Base-by-base conservation (phyloP, 2,797 vertebrate genomes). In the Pygocentrus nattereri region DNA sequence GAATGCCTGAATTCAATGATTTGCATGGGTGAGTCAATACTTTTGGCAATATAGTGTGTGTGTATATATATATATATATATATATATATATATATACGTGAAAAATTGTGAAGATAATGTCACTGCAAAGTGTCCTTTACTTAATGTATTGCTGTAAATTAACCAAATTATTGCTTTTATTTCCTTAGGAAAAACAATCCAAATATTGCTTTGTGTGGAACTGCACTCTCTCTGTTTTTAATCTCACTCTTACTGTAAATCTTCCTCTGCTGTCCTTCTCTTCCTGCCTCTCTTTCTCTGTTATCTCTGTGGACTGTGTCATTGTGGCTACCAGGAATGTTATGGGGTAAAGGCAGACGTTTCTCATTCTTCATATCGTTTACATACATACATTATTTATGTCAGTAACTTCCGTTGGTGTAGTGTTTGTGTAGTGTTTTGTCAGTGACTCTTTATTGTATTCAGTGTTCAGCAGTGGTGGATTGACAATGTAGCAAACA, bases 251-350 rank as follows among this genome's bases (percentile, higher is more conserved):
- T 52, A 18, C n/a, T 68, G 49, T 82, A 54, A 59, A 81, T 87
- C 59, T 62, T 71, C 15, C 91, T 94, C 68, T 86, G 87, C 78
- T 93, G 88, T 91, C 83, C 93, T 87, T 94, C 91, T 93, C 79
- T 91, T 91, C 92, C 92, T 93, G 88, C 88, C 88, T 92, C 72
- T 59, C 87, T 93, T 92, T 94, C 91, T 94, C 88, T 95, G 93
- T 95, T 94, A 90, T 94, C 94, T 93, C 94, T 94, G 92, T 94
- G 93, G 93, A 95, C 93, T 92, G 84, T 96, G 79, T 96, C 91
- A 91, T 93, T 95, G 91, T 95, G 91, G 91, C 92, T 90, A 74
- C 93, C 94, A 95, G 95, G 93, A 95, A 95, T 95, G 93, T 95
- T 91, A 93, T 95, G 94, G 95, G 95, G 95, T 95, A 95, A 95